Conservation (phyloP, 92 coral and sea anemone species). For the Muricea muricata region DNA sequence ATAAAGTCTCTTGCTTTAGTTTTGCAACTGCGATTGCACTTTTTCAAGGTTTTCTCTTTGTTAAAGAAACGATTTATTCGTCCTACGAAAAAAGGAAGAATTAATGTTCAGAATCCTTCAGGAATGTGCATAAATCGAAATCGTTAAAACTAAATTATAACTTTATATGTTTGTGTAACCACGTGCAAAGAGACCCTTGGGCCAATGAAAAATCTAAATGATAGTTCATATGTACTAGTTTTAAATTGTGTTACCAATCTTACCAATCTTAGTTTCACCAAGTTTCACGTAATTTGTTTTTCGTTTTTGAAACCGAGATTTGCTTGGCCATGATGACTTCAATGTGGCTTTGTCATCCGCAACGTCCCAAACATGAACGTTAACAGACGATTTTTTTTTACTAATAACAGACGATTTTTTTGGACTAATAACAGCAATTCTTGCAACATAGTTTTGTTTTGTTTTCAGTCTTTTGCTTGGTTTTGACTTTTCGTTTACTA, state of each 20-base stretch:
- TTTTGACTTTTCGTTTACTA: background rate
- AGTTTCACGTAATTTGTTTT: background rate
- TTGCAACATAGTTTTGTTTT: constrained; percentile 20
- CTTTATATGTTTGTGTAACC: background rate
- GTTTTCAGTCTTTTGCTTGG: background rate
- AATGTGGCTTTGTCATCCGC: background rate
- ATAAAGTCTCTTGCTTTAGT: constrained; percentile 31
- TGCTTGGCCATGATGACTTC: constrained; percentile 13
- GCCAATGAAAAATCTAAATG: background rate
- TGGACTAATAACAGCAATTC: constrained; percentile 13
- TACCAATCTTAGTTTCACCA: constrained; percentile 46
- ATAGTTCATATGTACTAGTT: background rate
- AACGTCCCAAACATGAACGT: constrained; percentile 37
- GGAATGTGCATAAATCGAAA: background rate
- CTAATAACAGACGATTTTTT: background rate
- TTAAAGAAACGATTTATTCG: constrained; percentile 29
- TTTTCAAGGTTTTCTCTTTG: constrained; percentile 11
- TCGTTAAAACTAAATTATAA: too few relatives aligned
- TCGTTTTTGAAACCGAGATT: constrained; percentile 19
- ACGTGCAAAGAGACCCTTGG: too few relatives aligned
- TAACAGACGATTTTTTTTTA: background rate
- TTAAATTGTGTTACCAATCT: background rate
- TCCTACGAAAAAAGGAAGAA: background rate
- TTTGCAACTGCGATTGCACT: constrained; percentile 25
- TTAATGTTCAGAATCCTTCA: background rate